These are phyloP conservation scores for Drosophila pandora DNA, from an alignment of 1,140 invertebrate genomes.

Conservation along the genomic window DNA sequence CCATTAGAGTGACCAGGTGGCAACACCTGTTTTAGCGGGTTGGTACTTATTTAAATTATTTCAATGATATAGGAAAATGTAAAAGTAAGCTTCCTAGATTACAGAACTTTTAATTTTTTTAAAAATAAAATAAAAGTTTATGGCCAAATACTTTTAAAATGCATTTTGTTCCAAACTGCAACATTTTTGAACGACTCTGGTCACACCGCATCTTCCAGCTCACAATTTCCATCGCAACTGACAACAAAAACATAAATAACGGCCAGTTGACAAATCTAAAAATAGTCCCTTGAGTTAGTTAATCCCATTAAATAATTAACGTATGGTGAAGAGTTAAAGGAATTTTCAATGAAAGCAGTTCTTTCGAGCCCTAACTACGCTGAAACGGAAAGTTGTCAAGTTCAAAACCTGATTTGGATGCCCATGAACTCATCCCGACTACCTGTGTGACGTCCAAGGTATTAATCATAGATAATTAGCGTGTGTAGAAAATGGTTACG, in stretches of 20 bases:
- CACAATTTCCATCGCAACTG: constrained; percentile 3
- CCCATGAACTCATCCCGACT: constrained; percentile 36
- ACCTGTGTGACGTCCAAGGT: constrained; percentile 27
- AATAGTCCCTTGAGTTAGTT: constrained; percentile 26
- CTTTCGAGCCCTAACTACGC: neutral
- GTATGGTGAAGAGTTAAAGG: neutral
- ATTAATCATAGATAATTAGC: constrained; percentile 62
- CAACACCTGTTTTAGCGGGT: neutral
- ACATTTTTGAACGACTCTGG: neutral
- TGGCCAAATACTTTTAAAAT: neutral
- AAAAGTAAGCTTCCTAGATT: neutral
- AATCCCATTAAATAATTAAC: constrained; percentile 34
- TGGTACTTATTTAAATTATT: neutral
- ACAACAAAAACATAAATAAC: constrained; percentile 35
- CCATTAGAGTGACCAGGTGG: neutral
- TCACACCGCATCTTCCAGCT: neutral
- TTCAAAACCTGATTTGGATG: constrained; percentile 40
- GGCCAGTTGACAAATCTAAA: constrained; percentile 30
- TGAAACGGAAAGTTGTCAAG: constrained; percentile 11
- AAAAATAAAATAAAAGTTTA: neutral
- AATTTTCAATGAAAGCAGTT: constrained; percentile 16
- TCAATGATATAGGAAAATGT: neutral
- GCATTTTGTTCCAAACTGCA: neutral
- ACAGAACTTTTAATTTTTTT: neutral
- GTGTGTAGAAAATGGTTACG: constrained; percentile 40